Evolutionary conservation across 2,888 invertebrate species (phyloP).

Genomic region (Magallana nippona): DNA sequence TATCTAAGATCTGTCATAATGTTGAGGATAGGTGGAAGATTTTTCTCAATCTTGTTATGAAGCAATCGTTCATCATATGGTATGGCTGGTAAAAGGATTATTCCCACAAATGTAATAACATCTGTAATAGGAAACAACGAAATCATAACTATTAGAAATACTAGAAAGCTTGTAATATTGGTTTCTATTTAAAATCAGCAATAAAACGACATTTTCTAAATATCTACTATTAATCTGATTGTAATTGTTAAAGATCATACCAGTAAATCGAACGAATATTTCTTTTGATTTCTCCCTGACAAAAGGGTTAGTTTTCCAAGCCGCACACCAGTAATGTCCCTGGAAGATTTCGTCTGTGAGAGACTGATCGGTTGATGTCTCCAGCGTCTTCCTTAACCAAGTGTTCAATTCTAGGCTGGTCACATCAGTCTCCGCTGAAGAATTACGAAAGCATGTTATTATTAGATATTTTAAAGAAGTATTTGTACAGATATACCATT

Average conservation of each 20-base stretch:
- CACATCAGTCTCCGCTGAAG: slow-evolving; percentile 50
- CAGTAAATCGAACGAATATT: slow-evolving; percentile 65
- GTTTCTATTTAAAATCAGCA: no score
- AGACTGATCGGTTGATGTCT: slow-evolving; percentile 36
- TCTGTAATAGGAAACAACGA: slow-evolving; percentile 12
- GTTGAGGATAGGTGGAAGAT: slow-evolving; percentile 19
- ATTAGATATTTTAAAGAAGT: background rate
- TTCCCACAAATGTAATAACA: slow-evolving; percentile 44
- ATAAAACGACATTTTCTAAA: no score
- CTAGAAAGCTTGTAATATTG: slow-evolving; percentile 51
- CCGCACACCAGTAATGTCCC: slow-evolving; percentile 72
- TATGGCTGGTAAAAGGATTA: slow-evolving; percentile 31
- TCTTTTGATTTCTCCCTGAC: slow-evolving; percentile 58
- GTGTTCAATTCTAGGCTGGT: slow-evolving; percentile 52
- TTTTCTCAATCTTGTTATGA: slow-evolving; percentile 43
- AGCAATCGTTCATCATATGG: slow-evolving; percentile 36
- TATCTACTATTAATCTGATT: no score
- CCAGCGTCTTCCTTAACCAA: slow-evolving; percentile 48
- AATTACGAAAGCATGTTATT: background rate
- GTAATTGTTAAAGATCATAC: slow-evolving; percentile 45
- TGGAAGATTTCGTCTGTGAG: slow-evolving; percentile 59
- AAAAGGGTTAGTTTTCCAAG: slow-evolving; percentile 63
- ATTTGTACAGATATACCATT: background rate
- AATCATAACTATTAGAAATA: background rate
- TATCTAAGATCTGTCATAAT: slow-evolving; percentile 54